Evolutionary conservation across 2,888 invertebrate genomes (phyloP), one percentile per base, ranked within the genome.

Genomic region (Rhyacophila evoluta): DNA sequence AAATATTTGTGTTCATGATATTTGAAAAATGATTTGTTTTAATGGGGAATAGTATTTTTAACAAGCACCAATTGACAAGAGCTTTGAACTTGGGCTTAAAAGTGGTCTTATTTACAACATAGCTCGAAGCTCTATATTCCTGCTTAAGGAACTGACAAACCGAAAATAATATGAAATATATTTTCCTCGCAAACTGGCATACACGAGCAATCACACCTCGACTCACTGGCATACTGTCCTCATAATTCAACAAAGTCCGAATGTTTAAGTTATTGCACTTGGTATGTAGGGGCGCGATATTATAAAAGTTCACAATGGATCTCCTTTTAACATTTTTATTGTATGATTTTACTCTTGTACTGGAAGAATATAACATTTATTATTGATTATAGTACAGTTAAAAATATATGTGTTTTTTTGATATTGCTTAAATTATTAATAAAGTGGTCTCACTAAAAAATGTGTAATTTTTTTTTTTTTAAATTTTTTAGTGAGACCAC

Each of bases 111-210:
- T 79, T 77, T 81, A 77, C 72, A 36, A 71, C 72, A 69, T 81
- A 75, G 79, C 79, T 81, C 15, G 71, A 38, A 77, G 79, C 81
- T 39, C 68, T 78, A 68, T 70, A 67, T 78, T 70, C 74, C 68
- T 67, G 72, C 70, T 68, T 67, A 37, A 19, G 39, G 27, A 75
- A 67, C 75, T 75, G 79, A 75, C 79, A 73, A 36, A 73, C 79
- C 68, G 12, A 79, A 81, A 81, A 79, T 81, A 72, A 79, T 79
- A 81, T 77, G 81, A 81, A 75, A 78, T 81, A 79, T 78, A 27
- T 79, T 78, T 73, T 67, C 74, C 28, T 71, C 25, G 72, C 70
- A 72, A 77, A 73, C 77, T 37, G 77, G 79, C 41, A 29, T 19
- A 41, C 29, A 36, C 38, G 41, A 74, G 78, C 79, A 75, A 79